Conservation (phyloP, 2,888 invertebrate species). For the Eumerus sabulonum region DNA sequence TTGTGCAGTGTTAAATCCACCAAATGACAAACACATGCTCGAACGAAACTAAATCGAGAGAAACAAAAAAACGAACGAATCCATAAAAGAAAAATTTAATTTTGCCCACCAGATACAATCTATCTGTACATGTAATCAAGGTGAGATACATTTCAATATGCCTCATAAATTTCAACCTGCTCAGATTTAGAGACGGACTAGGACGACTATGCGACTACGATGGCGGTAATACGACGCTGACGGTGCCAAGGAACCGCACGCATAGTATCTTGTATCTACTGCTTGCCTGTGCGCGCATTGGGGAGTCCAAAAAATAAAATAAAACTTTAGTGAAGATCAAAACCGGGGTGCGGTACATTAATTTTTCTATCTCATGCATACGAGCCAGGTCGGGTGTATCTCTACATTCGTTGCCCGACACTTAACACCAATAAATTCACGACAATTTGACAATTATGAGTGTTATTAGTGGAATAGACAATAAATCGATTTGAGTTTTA, state of each 20-base stretch:
- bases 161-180: conserved; percentile 75
- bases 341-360: conserved; percentile 28
- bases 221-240: background rate
- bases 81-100: conserved; percentile 43
- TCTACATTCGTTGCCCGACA: conserved; percentile 51
- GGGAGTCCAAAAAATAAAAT: conserved; percentile 29
- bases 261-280: no score
- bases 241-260: background rate
- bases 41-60: conserved; percentile 32
- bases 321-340: conserved; percentile 58
- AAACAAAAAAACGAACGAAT: conserved; percentile 30
- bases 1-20: conserved; percentile 68
- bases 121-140: conserved; percentile 73
- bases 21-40: conserved; percentile 68
- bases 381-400: no score
- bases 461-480: conserved; percentile 79
- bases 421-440: conserved; percentile 67
- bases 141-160: conserved; percentile 78
- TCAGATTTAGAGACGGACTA: conserved; percentile 56
- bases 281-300: conserved; percentile 21
- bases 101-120: conserved; percentile 68
- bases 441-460: conserved; percentile 78
- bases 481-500: conserved; percentile 75
- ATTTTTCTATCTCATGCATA: no score
- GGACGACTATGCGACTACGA: conserved; percentile 19